Evolutionary conservation across 2,888 invertebrate species (phyloP).

Genomic region (Drosophila falleni): DNA sequence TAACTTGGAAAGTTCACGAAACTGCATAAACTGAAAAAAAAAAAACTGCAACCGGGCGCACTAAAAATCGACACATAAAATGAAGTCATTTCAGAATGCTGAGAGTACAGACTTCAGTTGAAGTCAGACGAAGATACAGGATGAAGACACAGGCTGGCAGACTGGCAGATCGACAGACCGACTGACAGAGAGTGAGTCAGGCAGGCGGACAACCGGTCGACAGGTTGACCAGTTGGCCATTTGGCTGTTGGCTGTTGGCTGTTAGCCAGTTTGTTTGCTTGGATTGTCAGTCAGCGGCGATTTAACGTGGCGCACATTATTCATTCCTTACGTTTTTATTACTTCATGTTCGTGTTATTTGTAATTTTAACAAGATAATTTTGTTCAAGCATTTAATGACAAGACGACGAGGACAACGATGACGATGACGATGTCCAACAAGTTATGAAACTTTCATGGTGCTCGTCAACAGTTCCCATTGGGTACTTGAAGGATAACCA

Average conservation of each 20-base stretch:
- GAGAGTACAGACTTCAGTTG: conserved; percentile 43
- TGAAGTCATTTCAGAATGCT: conserved; percentile 77
- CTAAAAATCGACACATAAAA: conserved; percentile 79
- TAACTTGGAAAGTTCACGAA: conserved; percentile 75
- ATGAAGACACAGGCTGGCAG: conserved; percentile 29
- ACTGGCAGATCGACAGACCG: conserved; percentile 5
- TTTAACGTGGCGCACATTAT: conserved; percentile 80
- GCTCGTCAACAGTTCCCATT: conserved; percentile 35
- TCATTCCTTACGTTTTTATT: conserved; percentile 82
- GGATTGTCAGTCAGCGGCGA: conserved; percentile 69
- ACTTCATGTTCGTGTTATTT: conserved; percentile 84
- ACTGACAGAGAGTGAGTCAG: conserved; percentile 19
- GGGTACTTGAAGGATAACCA: conserved; percentile 64
- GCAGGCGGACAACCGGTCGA: conserved; percentile 59
- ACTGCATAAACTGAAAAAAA: conserved; percentile 26
- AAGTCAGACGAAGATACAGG: conserved; percentile 42
- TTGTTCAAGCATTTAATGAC: conserved; percentile 84
- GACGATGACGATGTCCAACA: conserved; percentile 22
- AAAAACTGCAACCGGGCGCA: conserved; percentile 72
- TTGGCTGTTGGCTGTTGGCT: conserved; percentile 13
- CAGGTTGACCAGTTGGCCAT: conserved; percentile 44
- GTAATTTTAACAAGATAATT: conserved; percentile 85
- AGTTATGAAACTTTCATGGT: conserved; percentile 29
- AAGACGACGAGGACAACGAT: conserved; percentile 36
- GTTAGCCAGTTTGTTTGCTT: conserved; percentile 31